Base-by-base conservation (phyloP, 2,888 invertebrate species). In the Antheraea yamamai region DNA sequence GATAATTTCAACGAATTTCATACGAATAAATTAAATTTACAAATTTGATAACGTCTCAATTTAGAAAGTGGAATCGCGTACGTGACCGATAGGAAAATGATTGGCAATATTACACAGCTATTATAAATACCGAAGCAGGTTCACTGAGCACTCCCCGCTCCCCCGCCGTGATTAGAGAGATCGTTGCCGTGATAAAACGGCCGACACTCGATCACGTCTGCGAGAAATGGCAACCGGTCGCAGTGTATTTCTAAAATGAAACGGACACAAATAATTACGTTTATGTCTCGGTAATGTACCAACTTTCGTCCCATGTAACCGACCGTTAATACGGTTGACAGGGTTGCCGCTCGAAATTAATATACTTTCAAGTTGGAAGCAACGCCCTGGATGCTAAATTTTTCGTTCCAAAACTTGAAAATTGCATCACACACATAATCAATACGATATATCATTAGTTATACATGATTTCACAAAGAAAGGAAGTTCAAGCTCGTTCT, bases 171-270 rank as follows among this genome's bases (percentile, higher is more conserved):
- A 83, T 83, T 84, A 82, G 80, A 82, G 81, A 83, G 83, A 83
- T 85, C 80, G 77, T 79, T 78, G 76, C 82, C 76, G 79, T 79
- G 84, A 85, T 85, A 84, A 77, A 75, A 78, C 78, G 77, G 77
- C 78, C 77, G 80, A 77, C 82, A 83, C 85, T 85, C 79, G 74
- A 80, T 81, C 84, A 85, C 85, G 85, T 82, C 70, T 70, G 70
- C 70, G 35, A 39, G 70, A 39, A 70, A 70, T 39, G 70, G 70
- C 70, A 39, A 70, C 70, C 70, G 70, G 39, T 39, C 64, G 70
- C 70, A 20, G 70, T 39, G 18, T 70, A 70, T 39, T 70, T 39
- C 20, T 20, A 70, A 70, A 70, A 70, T 70, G 20, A 70, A 70
- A 70, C 35, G 70, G 70, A 70, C 70, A 8, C 64, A 66, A 66